Evolutionary conservation across 1,140 invertebrate genomes (phyloP), one percentile per base, ranked within the genome.

Genomic region (Bacillus rossius): DNA sequence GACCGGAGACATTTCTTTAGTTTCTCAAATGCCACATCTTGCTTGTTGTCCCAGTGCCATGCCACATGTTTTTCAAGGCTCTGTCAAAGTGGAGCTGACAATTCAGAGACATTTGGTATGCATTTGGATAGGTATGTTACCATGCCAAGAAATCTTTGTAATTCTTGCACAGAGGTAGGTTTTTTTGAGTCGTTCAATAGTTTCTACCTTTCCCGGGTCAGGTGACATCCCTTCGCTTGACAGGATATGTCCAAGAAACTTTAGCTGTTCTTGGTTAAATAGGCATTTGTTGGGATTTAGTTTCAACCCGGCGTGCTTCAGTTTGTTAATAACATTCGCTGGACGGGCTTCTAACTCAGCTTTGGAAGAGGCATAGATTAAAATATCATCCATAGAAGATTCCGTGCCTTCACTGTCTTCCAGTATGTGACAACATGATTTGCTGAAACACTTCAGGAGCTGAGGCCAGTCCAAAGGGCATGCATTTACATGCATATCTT

Each of bases 391-490:
- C 42, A 45, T 57, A 5, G 45, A 17, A 5, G 34, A 34, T 37
- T 54, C 48, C 34, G 50, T 55, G 8, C 42, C 49, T 17, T 38
- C 26, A 20, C 51, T 51, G 7, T 62, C 63, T 26, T 61, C 54
- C 7, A 69, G 23, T 8, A 60, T 49, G 40, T 61, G 42, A n/a
- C 64, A 10, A 56, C 53, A 69, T 65, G 10, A 51, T 47, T 45
- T 43, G 45, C 34, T 67, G 69, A 54, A 72, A 73, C 2, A 67
- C 57, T 47, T 67, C 69, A 5, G 63, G 57, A 22, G 63, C 61
- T 16, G 59, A 61, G 34, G 45, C 43, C 2, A 67, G 49, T 1
- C 71, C 69, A 58, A 71, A 67, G 8, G 71, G 71, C n/a, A 74
- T 55, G 13, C 68, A 37, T 0, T 57, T 19, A 41, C 64, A 72